Conservation (phyloP, 2,113 vertebrate genomes). For the Callaeas wilsoni region DNA sequence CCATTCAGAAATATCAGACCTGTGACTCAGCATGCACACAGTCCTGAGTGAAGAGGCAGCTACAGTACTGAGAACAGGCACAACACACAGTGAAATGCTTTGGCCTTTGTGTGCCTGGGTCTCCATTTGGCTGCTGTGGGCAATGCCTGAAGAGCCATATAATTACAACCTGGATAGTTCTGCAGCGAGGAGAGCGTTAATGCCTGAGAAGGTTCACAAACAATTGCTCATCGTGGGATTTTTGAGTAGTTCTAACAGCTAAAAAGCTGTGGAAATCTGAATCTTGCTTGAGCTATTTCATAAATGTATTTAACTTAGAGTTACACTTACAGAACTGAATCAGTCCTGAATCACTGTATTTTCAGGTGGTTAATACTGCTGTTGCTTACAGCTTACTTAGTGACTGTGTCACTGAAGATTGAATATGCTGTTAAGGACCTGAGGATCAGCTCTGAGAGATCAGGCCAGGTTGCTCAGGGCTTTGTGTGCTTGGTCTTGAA, state of each 20-base stretch:
- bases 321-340: not conserved
- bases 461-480: not conserved
- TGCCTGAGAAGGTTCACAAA: not conserved
- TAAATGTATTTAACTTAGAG: not conserved
- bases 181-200: fast-evolving
- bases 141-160: not conserved
- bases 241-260: not conserved
- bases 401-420: not conserved
- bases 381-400: not conserved
- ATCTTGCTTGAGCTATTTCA: not conserved
- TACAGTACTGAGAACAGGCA: not conserved
- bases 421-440: not conserved
- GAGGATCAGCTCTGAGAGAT: not conserved
- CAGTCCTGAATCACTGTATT: not conserved
- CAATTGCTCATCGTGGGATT: not conserved
- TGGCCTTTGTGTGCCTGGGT: not conserved
- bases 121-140: not conserved
- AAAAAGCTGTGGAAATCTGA: not conserved
- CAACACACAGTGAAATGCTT: not conserved
- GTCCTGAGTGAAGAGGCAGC: not conserved
- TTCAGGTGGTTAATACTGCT: not conserved
- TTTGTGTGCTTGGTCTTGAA: not conserved
- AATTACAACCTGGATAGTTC: not conserved
- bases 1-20: not conserved
- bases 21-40: not conserved